Evolutionary conservation across 2,888 invertebrate genomes (phyloP).

Genomic region (Apotomis betuletana): DNA sequence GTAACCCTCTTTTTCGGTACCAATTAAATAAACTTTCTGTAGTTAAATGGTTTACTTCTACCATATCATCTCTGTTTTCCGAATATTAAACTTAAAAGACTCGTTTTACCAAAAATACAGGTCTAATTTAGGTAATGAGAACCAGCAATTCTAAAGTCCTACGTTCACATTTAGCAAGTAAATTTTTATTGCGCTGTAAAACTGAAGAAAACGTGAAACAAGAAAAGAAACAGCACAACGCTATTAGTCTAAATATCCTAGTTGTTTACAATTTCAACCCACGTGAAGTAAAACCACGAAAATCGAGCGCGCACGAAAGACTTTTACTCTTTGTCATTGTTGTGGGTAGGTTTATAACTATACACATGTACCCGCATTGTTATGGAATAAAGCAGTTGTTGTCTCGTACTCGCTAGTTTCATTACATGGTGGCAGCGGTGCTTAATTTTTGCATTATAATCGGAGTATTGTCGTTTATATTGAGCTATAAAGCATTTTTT

Average conservation of each 20-base stretch:
- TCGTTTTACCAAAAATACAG: background rate
- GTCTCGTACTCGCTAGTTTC: no score
- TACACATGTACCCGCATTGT: no score
- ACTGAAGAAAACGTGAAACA: conserved; percentile 9
- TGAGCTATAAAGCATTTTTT: no score
- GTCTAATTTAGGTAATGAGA: background rate
- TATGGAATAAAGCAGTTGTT: no score
- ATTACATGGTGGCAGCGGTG: no score
- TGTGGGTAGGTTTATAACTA: no score
- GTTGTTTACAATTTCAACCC: conserved; percentile 31
- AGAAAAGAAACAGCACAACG: conserved; percentile 13
- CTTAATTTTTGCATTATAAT: no score
- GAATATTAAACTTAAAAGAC: background rate
- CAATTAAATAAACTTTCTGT: no score
- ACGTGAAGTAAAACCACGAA: conserved; percentile 19
- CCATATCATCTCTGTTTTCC: no score
- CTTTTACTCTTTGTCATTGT: background rate
- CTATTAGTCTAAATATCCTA: conserved; percentile 27
- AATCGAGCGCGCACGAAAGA: background rate
- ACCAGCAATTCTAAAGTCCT: background rate
- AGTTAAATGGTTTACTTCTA: no score
- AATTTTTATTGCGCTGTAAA: conserved; percentile 25
- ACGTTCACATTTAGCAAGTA: conserved; percentile 11
- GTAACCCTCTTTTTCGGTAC: no score
- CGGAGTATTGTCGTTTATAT: no score